Percentiles rank a stretch among this genome's conserved stretches.
Evolutionary conservation across 2,888 invertebrate genomes (phyloP).

Genomic region (Drosophila emarginata): DNA sequence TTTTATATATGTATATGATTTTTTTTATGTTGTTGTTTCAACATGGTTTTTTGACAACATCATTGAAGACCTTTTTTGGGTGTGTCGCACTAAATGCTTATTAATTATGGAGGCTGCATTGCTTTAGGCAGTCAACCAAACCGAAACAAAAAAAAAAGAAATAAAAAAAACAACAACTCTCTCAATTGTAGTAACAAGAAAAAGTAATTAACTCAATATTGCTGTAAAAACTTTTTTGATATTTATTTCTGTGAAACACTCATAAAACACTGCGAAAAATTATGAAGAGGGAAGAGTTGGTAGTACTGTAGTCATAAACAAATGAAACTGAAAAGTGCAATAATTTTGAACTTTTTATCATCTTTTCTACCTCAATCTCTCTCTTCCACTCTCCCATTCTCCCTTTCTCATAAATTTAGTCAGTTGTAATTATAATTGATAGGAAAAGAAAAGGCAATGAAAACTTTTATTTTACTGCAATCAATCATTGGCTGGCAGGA

Average conservation of each 20-base stretch:
- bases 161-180: constrained; percentile 12
- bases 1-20: background rate
- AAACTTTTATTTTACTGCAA: constrained; percentile 7
- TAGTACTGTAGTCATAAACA: constrained; percentile 28
- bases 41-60: constrained; percentile 28
- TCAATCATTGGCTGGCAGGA: background rate
- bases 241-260: constrained; percentile 29
- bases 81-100: constrained; percentile 46
- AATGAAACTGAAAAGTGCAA: constrained; percentile 52
- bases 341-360: constrained; percentile 54
- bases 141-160: constrained; percentile 16
- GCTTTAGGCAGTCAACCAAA: constrained; percentile 24
- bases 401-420: background rate
- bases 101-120: constrained; percentile 36
- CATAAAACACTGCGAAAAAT: constrained; percentile 24
- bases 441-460: constrained; percentile 1
- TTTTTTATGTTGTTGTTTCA: background rate
- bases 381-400: background rate
- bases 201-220: constrained; percentile 50
- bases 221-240: constrained; percentile 45
- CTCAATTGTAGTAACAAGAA: constrained; percentile 9
- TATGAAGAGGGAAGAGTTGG: constrained; percentile 5
- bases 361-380: background rate
- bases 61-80: constrained; percentile 31
- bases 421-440: constrained; percentile 43